Base-by-base conservation (phyloP, 2,113 vertebrate species). In the Hippocampus abdominalis region DNA sequence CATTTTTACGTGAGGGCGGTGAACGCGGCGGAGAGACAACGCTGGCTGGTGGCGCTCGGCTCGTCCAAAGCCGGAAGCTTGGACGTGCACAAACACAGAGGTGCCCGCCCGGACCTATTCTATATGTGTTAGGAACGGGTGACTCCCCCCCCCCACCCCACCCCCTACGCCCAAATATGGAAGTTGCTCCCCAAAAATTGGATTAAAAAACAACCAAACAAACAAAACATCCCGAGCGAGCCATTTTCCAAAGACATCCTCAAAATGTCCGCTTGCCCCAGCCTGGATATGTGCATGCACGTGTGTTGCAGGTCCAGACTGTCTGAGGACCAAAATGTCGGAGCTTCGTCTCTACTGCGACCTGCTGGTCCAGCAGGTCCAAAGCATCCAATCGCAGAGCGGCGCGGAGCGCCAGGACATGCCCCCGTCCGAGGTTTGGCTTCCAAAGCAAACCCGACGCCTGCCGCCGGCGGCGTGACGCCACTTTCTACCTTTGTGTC, bases 341-440 rank as follows among this genome's bases (percentile, higher is more conserved):
- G 96, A 99, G 84, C 94, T 98, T 71, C 95, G 96, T 66, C 93
- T 99, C 72, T 99, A 98, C 93, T 98, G 97, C 88, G 96, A 98
- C 90, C 93, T 98, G 74, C 84, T 90, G 1, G 86, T 90, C 51
- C 87, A 90, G 63, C 88, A 90, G 71, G 88, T 90, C 61, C 87
- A 90, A 48, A 89, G 84, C 0, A 86, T 90, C 80, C 88, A 89
- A 89, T 81, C 90, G 89, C 87, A 94, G 91, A 77, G 84, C 85
- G 78, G 89, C 89, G 91, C 91, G 87, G 85, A 86, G 42, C 44
- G 62, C 2, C 76, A 84, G 70, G 48, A 68, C 7, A 21, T 77
- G 6, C 70, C 82, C 39, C 76, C 78, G 2, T 83, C 87, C 10
- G 86, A 90, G 81, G 85, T 87, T 60, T 60, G 13, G 1, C 32